Evolutionary conservation across 2,113 vertebrate species (phyloP).

Genomic region (Actenoides lindsayi): DNA sequence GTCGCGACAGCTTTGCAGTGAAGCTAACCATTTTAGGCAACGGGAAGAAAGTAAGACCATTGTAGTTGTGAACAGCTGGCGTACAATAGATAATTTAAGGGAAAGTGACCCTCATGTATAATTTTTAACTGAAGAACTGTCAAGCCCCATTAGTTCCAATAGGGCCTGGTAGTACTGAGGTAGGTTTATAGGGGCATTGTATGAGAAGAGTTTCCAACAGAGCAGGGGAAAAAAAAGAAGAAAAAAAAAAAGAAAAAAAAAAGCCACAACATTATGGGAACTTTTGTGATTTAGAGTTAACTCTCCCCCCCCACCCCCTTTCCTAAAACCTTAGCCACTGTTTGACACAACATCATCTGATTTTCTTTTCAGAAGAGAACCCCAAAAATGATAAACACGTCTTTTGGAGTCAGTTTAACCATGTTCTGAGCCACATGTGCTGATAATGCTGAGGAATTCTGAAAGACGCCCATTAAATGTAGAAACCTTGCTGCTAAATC

Average conservation of each 20-base stretch:
- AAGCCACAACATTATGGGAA: constrained; percentile 29
- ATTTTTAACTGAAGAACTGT: constrained; percentile 88
- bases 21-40: constrained; percentile 72
- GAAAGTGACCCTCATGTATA: constrained; percentile 86
- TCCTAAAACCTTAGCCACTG: neutral
- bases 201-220: constrained; percentile 66
- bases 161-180: constrained; percentile 69
- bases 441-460: constrained; percentile 61
- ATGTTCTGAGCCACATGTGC: neutral
- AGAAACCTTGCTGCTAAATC: constrained; percentile 28
- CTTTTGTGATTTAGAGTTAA: constrained; percentile 15
- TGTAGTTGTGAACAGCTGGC: constrained; percentile 83
- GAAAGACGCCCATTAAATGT: constrained; percentile 48
- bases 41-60: constrained; percentile 67
- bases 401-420: constrained; percentile 29
- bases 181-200: constrained; percentile 72
- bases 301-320: neutral
- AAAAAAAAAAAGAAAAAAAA: neutral
- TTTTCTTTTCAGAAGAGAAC: constrained; percentile 46
- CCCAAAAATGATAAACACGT: neutral
- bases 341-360: constrained; percentile 29
- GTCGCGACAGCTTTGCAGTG: constrained; percentile 23
- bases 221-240: neutral
- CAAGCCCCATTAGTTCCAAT: constrained; percentile 84
- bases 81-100: constrained; percentile 85